phyloP scores from a whole-genome alignment of 2,888 invertebrate genomes.

The Lasius fuliginosus region DNA sequence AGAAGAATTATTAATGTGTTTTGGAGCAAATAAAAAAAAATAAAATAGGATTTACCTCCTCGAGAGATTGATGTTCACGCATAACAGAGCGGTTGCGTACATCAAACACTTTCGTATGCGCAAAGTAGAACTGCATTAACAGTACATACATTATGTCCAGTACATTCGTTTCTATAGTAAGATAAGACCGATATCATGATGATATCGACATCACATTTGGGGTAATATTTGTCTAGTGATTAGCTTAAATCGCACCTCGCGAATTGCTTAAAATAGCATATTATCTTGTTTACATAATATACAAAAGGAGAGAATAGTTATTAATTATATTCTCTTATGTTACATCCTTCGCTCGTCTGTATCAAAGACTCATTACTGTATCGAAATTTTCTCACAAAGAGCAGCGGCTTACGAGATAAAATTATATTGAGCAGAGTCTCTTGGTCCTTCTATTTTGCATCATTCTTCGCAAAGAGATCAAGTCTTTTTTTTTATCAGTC shows the following conservation, averaged over 20 bases:
- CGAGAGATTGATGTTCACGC: constrained; percentile 68
- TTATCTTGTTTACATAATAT: not conserved
- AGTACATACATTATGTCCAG: constrained; percentile 61
- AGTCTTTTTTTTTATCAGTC: not conserved
- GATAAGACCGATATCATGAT: constrained; percentile 18
- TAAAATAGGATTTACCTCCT: constrained; percentile 69
- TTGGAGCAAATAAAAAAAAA: not conserved
- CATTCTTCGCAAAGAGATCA: constrained; percentile 12
- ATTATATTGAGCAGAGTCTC: constrained; percentile 39
- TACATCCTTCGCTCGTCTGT: not conserved
- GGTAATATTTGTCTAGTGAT: constrained; percentile 18
- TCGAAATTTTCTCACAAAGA: constrained; percentile 12
- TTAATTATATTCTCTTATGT: not conserved
- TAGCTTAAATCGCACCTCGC: not conserved
- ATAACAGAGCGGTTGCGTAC: constrained; percentile 68
- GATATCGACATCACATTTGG: constrained; percentile 7
- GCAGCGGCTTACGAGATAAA: constrained; percentile 26
- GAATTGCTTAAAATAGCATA: not conserved
- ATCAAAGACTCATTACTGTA: not conserved
- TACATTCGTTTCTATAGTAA: constrained; percentile 20
- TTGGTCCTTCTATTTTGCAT: constrained; percentile 46
- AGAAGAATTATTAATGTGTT: not conserved
- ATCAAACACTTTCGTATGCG: constrained; percentile 40
- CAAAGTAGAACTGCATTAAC: constrained; percentile 17
- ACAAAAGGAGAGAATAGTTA: constrained; percentile 7